phyloP scores from a whole-genome alignment of 2,888 invertebrate species.

The Parnassius smintheus region DNA sequence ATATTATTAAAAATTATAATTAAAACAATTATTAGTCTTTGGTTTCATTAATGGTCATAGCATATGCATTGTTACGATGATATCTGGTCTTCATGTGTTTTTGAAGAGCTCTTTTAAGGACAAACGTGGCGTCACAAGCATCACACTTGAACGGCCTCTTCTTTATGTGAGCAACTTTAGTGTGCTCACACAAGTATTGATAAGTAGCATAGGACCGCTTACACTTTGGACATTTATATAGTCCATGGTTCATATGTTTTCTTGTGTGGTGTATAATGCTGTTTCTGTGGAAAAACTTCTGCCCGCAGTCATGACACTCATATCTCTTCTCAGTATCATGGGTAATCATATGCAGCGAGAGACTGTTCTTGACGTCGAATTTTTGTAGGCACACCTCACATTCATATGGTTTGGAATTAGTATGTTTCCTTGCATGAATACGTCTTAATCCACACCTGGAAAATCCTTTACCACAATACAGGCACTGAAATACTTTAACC shows the following conservation, averaged over 20 bases:
- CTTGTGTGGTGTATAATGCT: conserved; percentile 31
- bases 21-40: background rate
- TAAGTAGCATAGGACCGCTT: background rate
- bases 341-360: conserved; percentile 28
- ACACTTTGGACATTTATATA: conserved; percentile 33
- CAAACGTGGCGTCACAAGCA: conserved; percentile 9
- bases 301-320: conserved; percentile 37
- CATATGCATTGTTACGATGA: background rate
- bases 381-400: conserved; percentile 35
- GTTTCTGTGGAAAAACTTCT: conserved; percentile 4
- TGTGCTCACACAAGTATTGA: conserved; percentile 14
- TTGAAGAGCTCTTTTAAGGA: background rate
- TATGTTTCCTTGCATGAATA: conserved; percentile 38
- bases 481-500: conserved; percentile 39
- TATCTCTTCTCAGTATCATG: conserved; percentile 31
- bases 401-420: conserved; percentile 31
- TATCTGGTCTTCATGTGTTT: background rate
- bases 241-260: conserved; percentile 31
- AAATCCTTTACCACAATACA: conserved; percentile 44
- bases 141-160: conserved; percentile 25
- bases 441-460: background rate
- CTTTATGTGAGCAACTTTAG: conserved; percentile 15
- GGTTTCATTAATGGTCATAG: background rate
- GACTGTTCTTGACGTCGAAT: conserved; percentile 24
- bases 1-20: no score